phyloP scores from a whole-genome alignment of 1,140 invertebrate species.

The Chrysomallon squamiferum region DNA sequence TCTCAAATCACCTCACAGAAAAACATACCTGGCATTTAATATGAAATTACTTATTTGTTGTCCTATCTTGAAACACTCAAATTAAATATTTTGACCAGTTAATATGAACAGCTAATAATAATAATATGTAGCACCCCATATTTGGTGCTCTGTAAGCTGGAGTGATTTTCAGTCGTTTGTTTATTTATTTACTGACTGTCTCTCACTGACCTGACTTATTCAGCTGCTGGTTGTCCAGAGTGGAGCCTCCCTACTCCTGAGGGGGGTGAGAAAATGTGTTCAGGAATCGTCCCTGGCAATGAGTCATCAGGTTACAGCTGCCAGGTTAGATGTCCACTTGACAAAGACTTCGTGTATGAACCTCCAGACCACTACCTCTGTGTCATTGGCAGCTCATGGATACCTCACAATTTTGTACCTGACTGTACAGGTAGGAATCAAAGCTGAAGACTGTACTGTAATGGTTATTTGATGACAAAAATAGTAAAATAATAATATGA shows the following conservation, averaged over 20 bases:
- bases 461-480: too few species aligned
- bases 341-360: slow-evolving; percentile 11
- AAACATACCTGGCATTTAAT: too few species aligned
- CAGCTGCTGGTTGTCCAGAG: slow-evolving; percentile 18
- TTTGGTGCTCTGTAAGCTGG: too few species aligned
- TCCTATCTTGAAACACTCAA: too few species aligned
- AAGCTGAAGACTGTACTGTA: too few species aligned
- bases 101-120: too few species aligned
- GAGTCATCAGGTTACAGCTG: slow-evolving; percentile 9
- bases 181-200: not conserved
- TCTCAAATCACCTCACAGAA: too few species aligned
- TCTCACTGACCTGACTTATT: not conserved
- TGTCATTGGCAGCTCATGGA: slow-evolving; percentile 16
- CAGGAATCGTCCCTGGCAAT: not conserved
- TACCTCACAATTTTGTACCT: slow-evolving; percentile 20
- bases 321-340: slow-evolving; percentile 12
- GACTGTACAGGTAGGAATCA: slow-evolving; percentile 21
- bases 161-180: not conserved
- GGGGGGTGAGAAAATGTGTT: slow-evolving; percentile 4
- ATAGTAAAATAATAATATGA: too few species aligned
- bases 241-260: slow-evolving; percentile 19
- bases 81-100: too few species aligned
- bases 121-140: too few species aligned
- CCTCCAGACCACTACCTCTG: slow-evolving; percentile 21
- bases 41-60: too few species aligned